Base-by-base conservation (phyloP, 64 coral and sea anemone genomes). In the Catalaphyllia jardinei region DNA sequence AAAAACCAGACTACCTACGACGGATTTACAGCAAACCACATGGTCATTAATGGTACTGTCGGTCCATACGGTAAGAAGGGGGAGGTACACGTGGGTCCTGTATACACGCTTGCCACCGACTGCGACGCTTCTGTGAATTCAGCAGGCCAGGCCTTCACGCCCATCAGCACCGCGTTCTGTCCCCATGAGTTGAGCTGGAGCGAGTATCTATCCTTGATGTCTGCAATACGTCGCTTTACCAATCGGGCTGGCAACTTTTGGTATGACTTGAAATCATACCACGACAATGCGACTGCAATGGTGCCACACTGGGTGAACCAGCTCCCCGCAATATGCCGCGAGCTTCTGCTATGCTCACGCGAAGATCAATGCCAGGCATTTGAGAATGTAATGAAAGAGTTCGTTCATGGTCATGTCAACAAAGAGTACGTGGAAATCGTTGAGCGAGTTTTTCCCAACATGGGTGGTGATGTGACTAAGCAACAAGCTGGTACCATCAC, bases 101-200 rank as follows among this genome's bases (percentile, higher is more conserved):
- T 89, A 31, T 89, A 67, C 61, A 79, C 87, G 4, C 76, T 89
- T 79, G 55, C 57, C 10, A 89, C 87, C 18, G 87, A 89, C 9
- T 89, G 87, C 52, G 87, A 89, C 78, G 87, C 87, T 22, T 28
- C 74, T 33, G 15, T 67, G 71, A 89, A 89, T 49, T 25, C 87
- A 59, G 87, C 87, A 39, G 87, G 87, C 11, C 87, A 89, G 19
- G 57, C 39, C 31, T 89, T 89, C 54, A 89, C 87, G 6, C 87
- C 87, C 60, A 75, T 89, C 31, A 89, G 87, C 52, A 78, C 87
- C 29, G 61, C 87, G 74, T 89, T 89, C 72, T 89, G 87, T 65
- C 87, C 74, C 12, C 87, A 88, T 60, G 73, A 88, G 35, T 73
- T 88, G 16, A 35, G 4, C 52, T 88, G 86, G 86, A 76, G 42